A percentile compares a stretch with the other conserved stretches of the same genome.
These are phyloP conservation scores for Drosophila miranda DNA, from an alignment of 1,140 invertebrate species.

Conservation along the genomic window DNA sequence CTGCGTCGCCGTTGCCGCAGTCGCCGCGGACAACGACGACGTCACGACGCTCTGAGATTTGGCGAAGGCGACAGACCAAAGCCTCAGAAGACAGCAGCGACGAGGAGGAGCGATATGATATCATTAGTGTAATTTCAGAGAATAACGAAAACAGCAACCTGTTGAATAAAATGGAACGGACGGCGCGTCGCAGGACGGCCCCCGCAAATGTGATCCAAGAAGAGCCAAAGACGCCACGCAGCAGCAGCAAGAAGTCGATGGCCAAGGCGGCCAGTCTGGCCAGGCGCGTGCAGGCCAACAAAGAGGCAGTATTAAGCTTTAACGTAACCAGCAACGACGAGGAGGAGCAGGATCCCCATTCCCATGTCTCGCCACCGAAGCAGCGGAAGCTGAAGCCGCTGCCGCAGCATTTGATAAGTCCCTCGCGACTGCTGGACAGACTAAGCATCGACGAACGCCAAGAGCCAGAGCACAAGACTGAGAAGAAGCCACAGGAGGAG, in stretches of 20 bases:
- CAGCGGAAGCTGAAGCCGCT: constrained; percentile 53
- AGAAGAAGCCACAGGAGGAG: not conserved
- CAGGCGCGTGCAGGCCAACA: constrained; percentile 23
- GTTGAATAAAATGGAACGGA: constrained; percentile 73
- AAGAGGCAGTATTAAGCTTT: constrained; percentile 14
- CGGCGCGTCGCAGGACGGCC: constrained; percentile 23
- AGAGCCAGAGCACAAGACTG: constrained; percentile 54
- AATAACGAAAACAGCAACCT: constrained; percentile 75
- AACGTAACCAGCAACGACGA: constrained; percentile 12
- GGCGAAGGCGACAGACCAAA: constrained; percentile 60
- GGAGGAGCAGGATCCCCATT: constrained; percentile 24
- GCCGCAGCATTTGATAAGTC: constrained; percentile 72
- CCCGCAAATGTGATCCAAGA: constrained; percentile 19
- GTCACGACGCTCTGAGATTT: constrained; percentile 66
- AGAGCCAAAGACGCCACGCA: constrained; percentile 73
- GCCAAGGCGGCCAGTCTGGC: constrained; percentile 1
- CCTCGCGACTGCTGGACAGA: constrained; percentile 68
- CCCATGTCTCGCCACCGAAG: constrained; percentile 70
- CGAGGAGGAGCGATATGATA: constrained; percentile 56
- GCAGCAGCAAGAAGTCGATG: constrained; percentile 33
- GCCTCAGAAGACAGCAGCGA: constrained; percentile 49
- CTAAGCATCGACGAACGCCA: constrained; percentile 77
- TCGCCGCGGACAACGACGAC: constrained; percentile 41
- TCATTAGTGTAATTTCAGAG: constrained; percentile 63
- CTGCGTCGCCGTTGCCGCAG: constrained; percentile 39